Conservation (phyloP, 2,888 invertebrate species). For the Caenorhabditis afra region DNA sequence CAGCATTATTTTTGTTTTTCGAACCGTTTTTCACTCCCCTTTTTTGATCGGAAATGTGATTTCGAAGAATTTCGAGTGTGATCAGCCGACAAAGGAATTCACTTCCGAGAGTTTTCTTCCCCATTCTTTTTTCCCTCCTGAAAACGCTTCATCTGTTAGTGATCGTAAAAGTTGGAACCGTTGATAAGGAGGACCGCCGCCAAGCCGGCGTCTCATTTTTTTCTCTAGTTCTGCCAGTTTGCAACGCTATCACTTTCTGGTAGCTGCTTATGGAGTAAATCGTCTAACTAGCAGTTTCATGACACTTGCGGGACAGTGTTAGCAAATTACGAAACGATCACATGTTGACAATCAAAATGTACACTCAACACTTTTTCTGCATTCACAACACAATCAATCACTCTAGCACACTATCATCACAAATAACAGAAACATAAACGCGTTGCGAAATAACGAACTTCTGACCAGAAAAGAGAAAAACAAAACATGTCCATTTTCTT, state of each 20-base stretch:
- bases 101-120: not conserved
- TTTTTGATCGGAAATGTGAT: not conserved
- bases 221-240: conserved; percentile 38
- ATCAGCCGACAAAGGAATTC: conserved; percentile 11
- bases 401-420: conserved; percentile 18
- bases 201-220: conserved; percentile 40
- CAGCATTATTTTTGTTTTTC: conserved; percentile 4
- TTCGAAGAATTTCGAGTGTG: not conserved
- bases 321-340: not conserved
- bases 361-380: conserved; percentile 16
- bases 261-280: conserved; percentile 26
- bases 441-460: not conserved
- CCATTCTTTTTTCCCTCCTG: conserved; percentile 11
- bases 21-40: not conserved
- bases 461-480: not conserved
- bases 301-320: conserved; percentile 35
- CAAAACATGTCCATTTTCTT: not conserved
- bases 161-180: conserved; percentile 43
- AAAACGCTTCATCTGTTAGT: conserved; percentile 28
- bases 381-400: conserved; percentile 50
- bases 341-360: conserved; percentile 32
- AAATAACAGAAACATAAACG: not conserved
- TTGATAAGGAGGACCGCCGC: conserved; percentile 39
- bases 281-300: conserved; percentile 41
- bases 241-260: conserved; percentile 1